A percentile compares a stretch with the other conserved stretches of the same genome.
Evolutionary conservation across 2,888 invertebrate species (phyloP).

Genomic region (Hirtodrosophila confusa): DNA sequence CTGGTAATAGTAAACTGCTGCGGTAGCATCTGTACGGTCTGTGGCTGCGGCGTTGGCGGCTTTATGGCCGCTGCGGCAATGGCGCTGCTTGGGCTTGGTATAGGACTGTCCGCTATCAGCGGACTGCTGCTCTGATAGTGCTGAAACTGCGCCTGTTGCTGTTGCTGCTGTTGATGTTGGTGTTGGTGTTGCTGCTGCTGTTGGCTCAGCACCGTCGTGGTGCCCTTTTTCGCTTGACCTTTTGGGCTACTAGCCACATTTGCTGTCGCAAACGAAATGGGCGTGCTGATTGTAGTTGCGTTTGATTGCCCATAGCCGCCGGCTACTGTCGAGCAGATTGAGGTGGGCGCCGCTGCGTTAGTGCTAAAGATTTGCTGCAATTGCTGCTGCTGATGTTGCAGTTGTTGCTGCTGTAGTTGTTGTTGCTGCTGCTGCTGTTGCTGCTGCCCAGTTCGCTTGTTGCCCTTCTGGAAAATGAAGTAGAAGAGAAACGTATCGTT

Average conservation of each 20-base stretch:
- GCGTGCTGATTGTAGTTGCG: slow-evolving; percentile 83
- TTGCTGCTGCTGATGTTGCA: slow-evolving; percentile 57
- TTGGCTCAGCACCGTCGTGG: slow-evolving; percentile 65
- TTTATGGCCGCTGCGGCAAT: slow-evolving; percentile 82
- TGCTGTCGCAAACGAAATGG: slow-evolving; percentile 84
- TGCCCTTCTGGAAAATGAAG: slow-evolving; percentile 79
- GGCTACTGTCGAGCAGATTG: slow-evolving; percentile 72
- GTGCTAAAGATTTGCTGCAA: slow-evolving; percentile 82
- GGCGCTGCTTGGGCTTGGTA: slow-evolving; percentile 83
- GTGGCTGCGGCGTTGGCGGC: slow-evolving; percentile 83
- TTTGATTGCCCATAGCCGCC: slow-evolving; percentile 83
- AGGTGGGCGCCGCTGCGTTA: slow-evolving; percentile 74
- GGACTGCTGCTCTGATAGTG: slow-evolving; percentile 83
- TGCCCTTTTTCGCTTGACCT: slow-evolving; percentile 84
- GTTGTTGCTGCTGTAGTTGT: slow-evolving; percentile 54
- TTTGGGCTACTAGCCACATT: slow-evolving; percentile 84
- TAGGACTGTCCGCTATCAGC: slow-evolving; percentile 84
- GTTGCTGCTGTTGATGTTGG: slow-evolving; percentile 74
- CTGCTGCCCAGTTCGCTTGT: slow-evolving; percentile 58
- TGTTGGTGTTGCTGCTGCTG: slow-evolving; percentile 76
- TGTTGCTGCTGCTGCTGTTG: slow-evolving; percentile 60
- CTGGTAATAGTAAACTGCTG: slow-evolving; percentile 80
- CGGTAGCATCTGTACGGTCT: slow-evolving; percentile 82
- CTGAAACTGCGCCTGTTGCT: slow-evolving; percentile 77
- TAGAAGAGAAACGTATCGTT: not conserved